Evolutionary conservation across 2,888 invertebrate species (phyloP).

Genomic region (Andrena flavipes): DNA sequence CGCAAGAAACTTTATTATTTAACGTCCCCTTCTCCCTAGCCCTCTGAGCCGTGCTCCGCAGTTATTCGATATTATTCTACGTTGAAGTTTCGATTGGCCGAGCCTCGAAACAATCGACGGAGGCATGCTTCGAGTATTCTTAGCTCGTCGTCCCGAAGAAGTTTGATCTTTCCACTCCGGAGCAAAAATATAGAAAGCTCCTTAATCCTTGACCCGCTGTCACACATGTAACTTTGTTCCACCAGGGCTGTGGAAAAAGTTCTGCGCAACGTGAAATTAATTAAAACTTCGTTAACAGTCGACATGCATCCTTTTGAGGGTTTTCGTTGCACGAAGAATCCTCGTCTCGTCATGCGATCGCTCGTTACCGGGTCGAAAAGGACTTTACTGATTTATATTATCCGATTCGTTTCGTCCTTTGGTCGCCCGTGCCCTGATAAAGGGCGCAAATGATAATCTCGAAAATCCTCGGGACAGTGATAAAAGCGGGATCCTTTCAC

Average conservation of each 20-base stretch:
- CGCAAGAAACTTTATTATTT: constrained; percentile 12
- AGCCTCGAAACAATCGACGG: constrained; percentile 28
- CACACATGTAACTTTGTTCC: constrained; percentile 10
- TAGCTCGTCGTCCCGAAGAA: constrained; percentile 21
- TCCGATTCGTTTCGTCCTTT: constrained; percentile 33
- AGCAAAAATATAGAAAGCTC: constrained; percentile 45
- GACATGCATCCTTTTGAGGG: constrained; percentile 10
- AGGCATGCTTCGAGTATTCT: constrained; percentile 25
- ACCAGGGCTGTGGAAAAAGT: constrained; percentile 32
- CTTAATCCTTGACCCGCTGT: constrained; percentile 56
- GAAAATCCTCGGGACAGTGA: constrained; percentile 24
- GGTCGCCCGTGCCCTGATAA: constrained; percentile 7
- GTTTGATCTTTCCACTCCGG: constrained; percentile 24
- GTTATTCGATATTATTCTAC: neutral
- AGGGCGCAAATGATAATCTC: constrained; percentile 56
- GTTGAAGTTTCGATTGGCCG: constrained; percentile 11
- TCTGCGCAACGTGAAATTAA: constrained; percentile 54
- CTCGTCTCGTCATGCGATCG: constrained; percentile 13
- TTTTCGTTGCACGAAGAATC: constrained; percentile 22
- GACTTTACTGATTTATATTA: constrained; percentile 11
- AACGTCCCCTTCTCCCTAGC: neutral
- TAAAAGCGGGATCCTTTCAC: constrained; percentile 30
- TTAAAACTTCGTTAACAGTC: constrained; percentile 68
- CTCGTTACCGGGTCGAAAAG: neutral
- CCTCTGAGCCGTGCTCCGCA: neutral